Evolutionary conservation across 2,797 vertebrate species (phyloP).

Genomic region (Chrysocyon brachyurus): DNA sequence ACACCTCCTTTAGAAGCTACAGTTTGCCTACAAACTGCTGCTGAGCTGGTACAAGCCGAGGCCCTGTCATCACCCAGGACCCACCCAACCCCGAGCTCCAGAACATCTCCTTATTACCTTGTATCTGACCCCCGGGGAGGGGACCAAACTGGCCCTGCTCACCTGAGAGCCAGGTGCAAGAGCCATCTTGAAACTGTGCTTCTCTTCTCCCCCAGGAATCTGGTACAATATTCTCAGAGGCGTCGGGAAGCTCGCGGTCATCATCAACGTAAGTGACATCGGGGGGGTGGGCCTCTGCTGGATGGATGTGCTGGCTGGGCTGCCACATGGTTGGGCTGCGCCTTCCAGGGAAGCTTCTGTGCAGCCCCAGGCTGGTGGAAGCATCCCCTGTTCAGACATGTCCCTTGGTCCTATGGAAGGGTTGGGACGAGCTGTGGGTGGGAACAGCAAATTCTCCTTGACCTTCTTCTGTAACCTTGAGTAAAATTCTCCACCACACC

Average conservation of each 20-base stretch:
- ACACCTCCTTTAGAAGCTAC: not conserved
- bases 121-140: accelerated
- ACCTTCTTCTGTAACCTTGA: not conserved
- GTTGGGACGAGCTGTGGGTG: accelerated
- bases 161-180: not conserved
- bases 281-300: accelerated
- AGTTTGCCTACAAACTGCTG: not conserved
- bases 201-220: slow-evolving; percentile 91
- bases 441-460: accelerated
- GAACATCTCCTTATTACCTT: accelerated
- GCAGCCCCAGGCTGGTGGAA: accelerated
- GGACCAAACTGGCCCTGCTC: too few species aligned
- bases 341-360: accelerated
- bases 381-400: accelerated
- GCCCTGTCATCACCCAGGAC: not conserved
- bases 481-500: not conserved
- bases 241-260: slow-evolving; percentile 97
- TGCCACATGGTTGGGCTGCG: accelerated
- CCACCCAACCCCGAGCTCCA: accelerated
- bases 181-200: not conserved
- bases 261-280: slow-evolving; percentile 95
- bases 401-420: accelerated
- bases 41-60: accelerated
- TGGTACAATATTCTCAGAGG: slow-evolving; percentile 99
- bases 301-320: too few species aligned